Evolutionary conservation across 1,140 invertebrate species (phyloP).

Genomic region (Acyrthosiphon pisum): DNA sequence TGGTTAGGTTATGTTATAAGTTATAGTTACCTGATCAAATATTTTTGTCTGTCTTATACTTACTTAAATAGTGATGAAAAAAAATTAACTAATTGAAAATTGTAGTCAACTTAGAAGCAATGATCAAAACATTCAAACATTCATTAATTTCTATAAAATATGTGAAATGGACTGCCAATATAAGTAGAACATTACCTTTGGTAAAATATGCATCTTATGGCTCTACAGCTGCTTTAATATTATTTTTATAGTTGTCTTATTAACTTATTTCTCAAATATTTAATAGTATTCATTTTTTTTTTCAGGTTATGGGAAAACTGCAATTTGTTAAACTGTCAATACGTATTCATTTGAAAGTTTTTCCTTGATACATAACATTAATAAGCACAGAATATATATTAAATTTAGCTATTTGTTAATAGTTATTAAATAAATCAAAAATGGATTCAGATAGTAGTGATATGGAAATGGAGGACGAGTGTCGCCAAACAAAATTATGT

Average conservation of each 20-base stretch:
- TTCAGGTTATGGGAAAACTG: background rate
- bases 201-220: background rate
- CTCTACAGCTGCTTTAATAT: no score
- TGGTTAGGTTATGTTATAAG: no score
- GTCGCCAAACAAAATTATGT: conserved; percentile 31
- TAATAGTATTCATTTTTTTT: background rate
- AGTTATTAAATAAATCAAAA: conserved; percentile 20
- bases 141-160: background rate
- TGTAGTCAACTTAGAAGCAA: no score
- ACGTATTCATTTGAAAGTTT: background rate
- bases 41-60: no score
- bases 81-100: no score
- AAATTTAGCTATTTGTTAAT: conserved; percentile 25
- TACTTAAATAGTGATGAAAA: no score
- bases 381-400: background rate
- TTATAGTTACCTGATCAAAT: no score
- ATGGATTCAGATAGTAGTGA: conserved; percentile 56
- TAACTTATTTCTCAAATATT: background rate
- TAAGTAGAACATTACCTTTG: background rate
- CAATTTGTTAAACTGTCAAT: background rate
- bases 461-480: conserved; percentile 48
- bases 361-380: background rate
- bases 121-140: no score
- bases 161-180: background rate
- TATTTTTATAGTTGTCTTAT: no score